These are phyloP conservation scores for Copidosoma floridanum DNA, from an alignment of 1,140 invertebrate species.

Conservation along the genomic window DNA sequence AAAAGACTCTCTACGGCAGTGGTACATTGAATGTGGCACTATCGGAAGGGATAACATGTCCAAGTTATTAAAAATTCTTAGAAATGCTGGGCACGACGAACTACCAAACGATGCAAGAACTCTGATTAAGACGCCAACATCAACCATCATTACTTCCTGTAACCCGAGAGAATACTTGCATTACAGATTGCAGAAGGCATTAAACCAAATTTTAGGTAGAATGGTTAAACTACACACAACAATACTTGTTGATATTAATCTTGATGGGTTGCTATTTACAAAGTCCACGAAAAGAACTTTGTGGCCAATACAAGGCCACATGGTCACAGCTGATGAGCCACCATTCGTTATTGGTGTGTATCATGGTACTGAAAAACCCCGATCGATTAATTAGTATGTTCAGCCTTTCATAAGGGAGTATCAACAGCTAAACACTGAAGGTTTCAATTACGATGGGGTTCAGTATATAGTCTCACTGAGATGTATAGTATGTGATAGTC, in stretches of 20 bases:
- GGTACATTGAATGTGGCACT: background rate
- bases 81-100: background rate
- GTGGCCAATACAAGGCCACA: background rate
- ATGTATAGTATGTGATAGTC: constrained; percentile 29
- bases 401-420: constrained; percentile 30
- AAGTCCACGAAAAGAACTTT: no score
- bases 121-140: background rate
- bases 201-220: background rate
- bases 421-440: constrained; percentile 17
- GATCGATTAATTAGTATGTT: constrained; percentile 25
- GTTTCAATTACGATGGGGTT: constrained; percentile 11
- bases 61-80: background rate
- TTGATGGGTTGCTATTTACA: no score
- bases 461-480: constrained; percentile 8
- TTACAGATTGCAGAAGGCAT: background rate
- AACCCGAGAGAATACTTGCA: background rate
- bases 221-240: no score
- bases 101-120: background rate
- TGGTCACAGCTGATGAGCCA: no score
- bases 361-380: constrained; percentile 31
- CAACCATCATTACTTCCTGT: background rate
- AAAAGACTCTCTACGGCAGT: background rate
- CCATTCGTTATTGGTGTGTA: constrained; percentile 32
- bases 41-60: background rate
- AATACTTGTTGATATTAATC: no score